Evolutionary conservation across 2,888 invertebrate species (phyloP).

Genomic region (Drosophila atripex): DNA sequence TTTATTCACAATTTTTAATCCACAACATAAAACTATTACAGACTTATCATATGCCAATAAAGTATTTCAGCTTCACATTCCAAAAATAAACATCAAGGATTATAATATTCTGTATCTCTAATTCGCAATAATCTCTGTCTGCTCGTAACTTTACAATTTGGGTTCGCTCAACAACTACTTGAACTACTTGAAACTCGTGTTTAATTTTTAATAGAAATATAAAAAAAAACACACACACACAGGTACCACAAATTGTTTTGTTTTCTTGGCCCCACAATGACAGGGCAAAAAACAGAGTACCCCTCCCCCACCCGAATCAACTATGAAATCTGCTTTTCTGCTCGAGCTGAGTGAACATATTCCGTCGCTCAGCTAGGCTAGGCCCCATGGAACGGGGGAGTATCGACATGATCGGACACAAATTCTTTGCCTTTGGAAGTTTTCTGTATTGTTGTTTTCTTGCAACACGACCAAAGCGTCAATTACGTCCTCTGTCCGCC

Average conservation of each 20-base stretch:
- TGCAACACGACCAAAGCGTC: slow-evolving; percentile 38
- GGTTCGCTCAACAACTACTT: slow-evolving; percentile 28
- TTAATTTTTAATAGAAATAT: slow-evolving; percentile 51
- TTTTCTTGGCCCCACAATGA: slow-evolving; percentile 56
- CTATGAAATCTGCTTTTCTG: slow-evolving; percentile 44
- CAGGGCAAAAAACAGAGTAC: slow-evolving; percentile 35
- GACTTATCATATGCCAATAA: background rate
- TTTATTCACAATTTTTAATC: too few species aligned
- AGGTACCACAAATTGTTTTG: slow-evolving; percentile 43
- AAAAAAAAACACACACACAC: slow-evolving; percentile 14
- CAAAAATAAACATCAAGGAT: background rate
- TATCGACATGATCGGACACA: slow-evolving; percentile 40
- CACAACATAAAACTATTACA: background rate
- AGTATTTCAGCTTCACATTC: background rate
- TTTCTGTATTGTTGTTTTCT: slow-evolving; percentile 25
- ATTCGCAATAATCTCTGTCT: slow-evolving; percentile 2
- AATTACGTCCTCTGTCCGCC: slow-evolving; percentile 31
- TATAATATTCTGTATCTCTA: too few species aligned
- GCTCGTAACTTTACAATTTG: background rate
- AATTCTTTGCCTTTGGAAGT: slow-evolving; percentile 40
- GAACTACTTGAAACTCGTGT: slow-evolving; percentile 59
- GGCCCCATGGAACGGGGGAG: background rate
- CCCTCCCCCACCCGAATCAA: slow-evolving; percentile 7
- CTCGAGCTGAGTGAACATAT: slow-evolving; percentile 41
- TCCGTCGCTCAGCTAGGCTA: slow-evolving; percentile 8